Conservation (phyloP, 2,888 invertebrate genomes). For the Netelia virgata region DNA sequence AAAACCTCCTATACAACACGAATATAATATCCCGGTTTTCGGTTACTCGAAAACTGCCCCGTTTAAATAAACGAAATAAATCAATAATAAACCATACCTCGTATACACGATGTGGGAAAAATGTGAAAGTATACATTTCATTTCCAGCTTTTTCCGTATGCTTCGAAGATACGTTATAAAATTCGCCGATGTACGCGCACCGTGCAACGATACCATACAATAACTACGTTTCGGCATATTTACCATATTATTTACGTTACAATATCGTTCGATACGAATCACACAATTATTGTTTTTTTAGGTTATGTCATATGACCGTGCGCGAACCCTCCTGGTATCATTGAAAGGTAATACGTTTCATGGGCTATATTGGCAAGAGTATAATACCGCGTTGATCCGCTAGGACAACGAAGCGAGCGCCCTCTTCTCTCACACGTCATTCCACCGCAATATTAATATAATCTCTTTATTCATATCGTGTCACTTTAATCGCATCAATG, state of each 20-base stretch:
- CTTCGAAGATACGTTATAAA: too few species aligned
- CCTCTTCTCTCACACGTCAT: neutral
- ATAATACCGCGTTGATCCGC: conserved; percentile 2
- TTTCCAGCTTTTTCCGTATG: too few species aligned
- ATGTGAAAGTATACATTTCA: too few species aligned
- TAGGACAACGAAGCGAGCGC: neutral
- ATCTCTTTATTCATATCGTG: neutral
- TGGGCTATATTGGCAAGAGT: neutral
- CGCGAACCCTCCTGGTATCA: conserved; percentile 10
- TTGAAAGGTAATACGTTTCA: conserved; percentile 18
- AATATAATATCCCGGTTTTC: too few species aligned
- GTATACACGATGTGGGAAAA: too few species aligned
- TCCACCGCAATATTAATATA: neutral
- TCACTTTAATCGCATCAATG: neutral
- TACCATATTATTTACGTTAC: neutral
- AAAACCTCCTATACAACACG: too few species aligned
- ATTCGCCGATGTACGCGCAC: too few species aligned
- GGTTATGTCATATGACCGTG: neutral
- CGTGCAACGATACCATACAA: too few species aligned
- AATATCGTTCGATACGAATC: neutral
- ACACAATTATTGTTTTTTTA: neutral
- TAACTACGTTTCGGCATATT: neutral
- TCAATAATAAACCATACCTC: too few species aligned
- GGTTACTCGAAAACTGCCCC: too few species aligned
- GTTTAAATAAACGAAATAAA: too few species aligned